Evolutionary conservation across 2,113 vertebrate species (phyloP), one percentile per base, ranked within the genome.

Genomic region (Micronycteris hirsuta): DNA sequence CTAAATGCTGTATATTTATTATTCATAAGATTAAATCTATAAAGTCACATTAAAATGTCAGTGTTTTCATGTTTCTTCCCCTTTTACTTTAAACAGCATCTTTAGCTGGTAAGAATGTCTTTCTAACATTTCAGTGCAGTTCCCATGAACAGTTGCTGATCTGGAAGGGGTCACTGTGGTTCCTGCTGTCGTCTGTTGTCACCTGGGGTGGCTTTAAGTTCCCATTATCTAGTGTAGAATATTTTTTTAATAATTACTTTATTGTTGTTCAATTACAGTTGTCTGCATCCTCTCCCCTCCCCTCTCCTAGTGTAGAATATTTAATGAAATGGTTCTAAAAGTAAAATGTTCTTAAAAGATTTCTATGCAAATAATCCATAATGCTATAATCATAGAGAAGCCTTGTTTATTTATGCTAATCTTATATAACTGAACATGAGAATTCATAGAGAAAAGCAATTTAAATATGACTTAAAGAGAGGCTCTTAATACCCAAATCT

Each of bases 11-110:
- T 43, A n/a, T 31, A 49, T 41, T 89, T 86, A 76, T 94, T 94
- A 97, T 87, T 88, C 45, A 86, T 80, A 87, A 93, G 83, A 56
- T 80, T 15, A 86, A 77, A 38, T 45, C 49, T 38, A 85, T 22
- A 91, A 86, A 86, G 36, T 68, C 41, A 95, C 47, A 94, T 93
- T 80, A 94, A 94, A 97, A 94, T 73, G 33, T 24, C 47, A 91
- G 4, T 38, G 7, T 85, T 94, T 85, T 93, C 36, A 38, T 31
- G 31, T 71, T 87, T 95, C 38, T 81, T 77, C 54, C 70, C 22
- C 74, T 74, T 93, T 91, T 86, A 93, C 54, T 89, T 93, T 77
- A 95, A 89, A 83, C 63, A 22, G 13, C 28, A 43, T 56, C 22
- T 74, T 73, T 68, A 41, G 13, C 5, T 80, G 49, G 43, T 78